Evolutionary conservation across 2,888 invertebrate species (phyloP).

Genomic region (Erpobdella octoculata): DNA sequence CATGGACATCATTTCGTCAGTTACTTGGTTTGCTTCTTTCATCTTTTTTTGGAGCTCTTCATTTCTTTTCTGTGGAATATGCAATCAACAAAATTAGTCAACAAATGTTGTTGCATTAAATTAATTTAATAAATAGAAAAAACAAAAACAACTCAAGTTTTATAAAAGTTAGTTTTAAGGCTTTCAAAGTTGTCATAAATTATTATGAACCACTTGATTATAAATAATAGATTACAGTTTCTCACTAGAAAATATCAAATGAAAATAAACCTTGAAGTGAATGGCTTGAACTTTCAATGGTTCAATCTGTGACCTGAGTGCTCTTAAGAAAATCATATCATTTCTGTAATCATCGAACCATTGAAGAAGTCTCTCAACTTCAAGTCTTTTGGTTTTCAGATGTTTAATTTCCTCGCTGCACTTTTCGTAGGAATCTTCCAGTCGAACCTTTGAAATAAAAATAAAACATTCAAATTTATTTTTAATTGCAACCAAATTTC

Average conservation of each 20-base stretch:
- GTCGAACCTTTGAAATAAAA: too few relatives aligned
- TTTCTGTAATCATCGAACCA: slow-evolving; percentile 46
- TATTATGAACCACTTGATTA: neutral
- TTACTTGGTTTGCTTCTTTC: neutral
- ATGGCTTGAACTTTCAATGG: neutral
- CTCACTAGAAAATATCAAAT: neutral
- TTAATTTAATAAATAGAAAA: too few relatives aligned
- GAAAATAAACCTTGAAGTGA: slow-evolving; percentile 10
- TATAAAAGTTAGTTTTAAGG: neutral
- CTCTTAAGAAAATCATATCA: slow-evolving; percentile 45
- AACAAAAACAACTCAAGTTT: neutral
- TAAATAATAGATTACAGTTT: neutral
- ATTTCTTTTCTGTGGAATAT: neutral
- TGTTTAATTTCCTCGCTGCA: neutral
- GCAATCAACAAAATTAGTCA: neutral
- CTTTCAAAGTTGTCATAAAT: too few relatives aligned
- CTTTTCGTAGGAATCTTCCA: neutral
- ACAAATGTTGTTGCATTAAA: too few relatives aligned
- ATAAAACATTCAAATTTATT: too few relatives aligned
- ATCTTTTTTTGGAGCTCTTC: neutral
- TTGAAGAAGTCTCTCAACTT: slow-evolving; percentile 46
- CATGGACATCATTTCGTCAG: neutral
- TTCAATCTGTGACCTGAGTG: slow-evolving; percentile 41
- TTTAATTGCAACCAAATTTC: too few relatives aligned
- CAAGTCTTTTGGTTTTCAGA: neutral